These are phyloP conservation scores for Drosophila guanche DNA, from an alignment of 1,140 invertebrate species.

Conservation along the genomic window DNA sequence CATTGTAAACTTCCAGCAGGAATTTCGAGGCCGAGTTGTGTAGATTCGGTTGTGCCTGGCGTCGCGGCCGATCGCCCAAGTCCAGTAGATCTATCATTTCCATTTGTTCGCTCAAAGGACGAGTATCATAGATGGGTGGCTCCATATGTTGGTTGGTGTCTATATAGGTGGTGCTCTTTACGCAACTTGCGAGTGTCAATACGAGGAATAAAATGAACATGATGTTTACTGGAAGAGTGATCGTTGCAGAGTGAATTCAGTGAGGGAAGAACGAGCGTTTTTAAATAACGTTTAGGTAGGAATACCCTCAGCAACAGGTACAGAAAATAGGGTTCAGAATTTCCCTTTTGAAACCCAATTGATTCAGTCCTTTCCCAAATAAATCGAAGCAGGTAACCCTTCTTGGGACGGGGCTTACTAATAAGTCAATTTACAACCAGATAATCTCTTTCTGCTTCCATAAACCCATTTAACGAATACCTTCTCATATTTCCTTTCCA, in stretches of 20 bases:
- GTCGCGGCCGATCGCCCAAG: constrained; percentile 52
- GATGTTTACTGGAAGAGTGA: not conserved
- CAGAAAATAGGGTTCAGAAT: not conserved
- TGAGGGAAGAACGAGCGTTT: not conserved
- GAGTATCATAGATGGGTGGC: constrained; percentile 11
- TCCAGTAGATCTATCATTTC: constrained; percentile 73
- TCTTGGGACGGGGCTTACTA: not conserved
- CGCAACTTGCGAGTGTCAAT: not conserved
- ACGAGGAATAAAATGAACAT: constrained; percentile 6
- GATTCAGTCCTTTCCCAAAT: not conserved
- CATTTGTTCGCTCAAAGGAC: constrained; percentile 46
- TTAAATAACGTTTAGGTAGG: constrained; percentile 52
- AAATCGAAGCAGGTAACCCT: not conserved
- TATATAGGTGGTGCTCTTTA: constrained; percentile 31
- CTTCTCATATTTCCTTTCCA: constrained; percentile 84
- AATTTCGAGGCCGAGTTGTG: constrained; percentile 75
- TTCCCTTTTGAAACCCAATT: constrained; percentile 5
- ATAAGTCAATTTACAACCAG: not conserved
- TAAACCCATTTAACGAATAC: not conserved
- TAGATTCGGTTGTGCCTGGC: constrained; percentile 34
- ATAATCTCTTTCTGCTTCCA: not conserved
- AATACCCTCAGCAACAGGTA: not conserved
- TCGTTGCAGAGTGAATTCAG: constrained; percentile 34
- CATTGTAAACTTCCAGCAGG: constrained; percentile 76
- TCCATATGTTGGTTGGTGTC: constrained; percentile 33